Base-by-base conservation (phyloP, 2,113 vertebrate species). In the Opisthocomus hoazin region DNA sequence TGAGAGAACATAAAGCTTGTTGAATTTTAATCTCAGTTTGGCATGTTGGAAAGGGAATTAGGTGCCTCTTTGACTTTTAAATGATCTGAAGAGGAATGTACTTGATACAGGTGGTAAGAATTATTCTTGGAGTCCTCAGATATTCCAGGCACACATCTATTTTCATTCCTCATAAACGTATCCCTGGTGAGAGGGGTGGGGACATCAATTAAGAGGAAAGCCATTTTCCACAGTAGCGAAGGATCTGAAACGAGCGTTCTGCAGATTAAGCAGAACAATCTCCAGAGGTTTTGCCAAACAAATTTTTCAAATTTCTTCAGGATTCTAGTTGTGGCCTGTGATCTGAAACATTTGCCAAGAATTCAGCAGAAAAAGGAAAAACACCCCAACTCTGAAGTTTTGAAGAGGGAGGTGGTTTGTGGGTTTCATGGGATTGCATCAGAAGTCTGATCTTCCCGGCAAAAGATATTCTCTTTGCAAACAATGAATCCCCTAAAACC, bases 371-470 rank as follows among this genome's bases (percentile, higher is more conserved):
- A 95, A 79, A 41, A 92, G 90, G 77, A 93, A 94, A 93, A 95
- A 79, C 64, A 65, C 81, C 69, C 89, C 66, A 76, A 36, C 69
- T 80, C 89, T 63, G 77, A 87, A 91, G 89, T 83, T 95, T 61
- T 96, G 89, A 93, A 50, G 21, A 93, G 91, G 89, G 86, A 95
- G 84, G 80, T 96, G 94, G 96, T 93, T 97, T 97, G 96, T 96
- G 96, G 95, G 76, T 97, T 97, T 97, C 96, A 91, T 57, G 90
- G 95, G 94, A 95, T 96, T 96, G 96, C 96, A 97, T 97, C 96
- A 96, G 96, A 94, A 96, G 88, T 84, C 94, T 95, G 94, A 96
- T 96, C 86, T 96, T 97, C 96, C 95, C 90, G 15, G 95, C 95
- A 96, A 53, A 71, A 97, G 65, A 94, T 66, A 78, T n/a, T 96